Evolutionary conservation across 2,888 invertebrate genomes (phyloP).

Genomic region (Cosmopolites sordidus): DNA sequence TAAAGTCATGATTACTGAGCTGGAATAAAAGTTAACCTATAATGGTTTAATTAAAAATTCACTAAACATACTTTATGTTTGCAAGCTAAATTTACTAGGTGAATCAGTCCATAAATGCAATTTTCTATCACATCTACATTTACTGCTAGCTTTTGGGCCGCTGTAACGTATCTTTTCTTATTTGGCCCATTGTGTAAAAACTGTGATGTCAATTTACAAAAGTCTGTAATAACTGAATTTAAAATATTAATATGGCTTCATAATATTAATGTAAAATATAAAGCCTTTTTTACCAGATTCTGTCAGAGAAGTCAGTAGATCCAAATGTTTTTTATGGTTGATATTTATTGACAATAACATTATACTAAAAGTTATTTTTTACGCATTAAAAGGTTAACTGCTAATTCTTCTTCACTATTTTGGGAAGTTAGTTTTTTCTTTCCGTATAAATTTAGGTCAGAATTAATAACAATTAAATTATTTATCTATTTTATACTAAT

Average conservation of each 20-base stretch:
- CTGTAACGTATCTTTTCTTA: constrained; percentile 57
- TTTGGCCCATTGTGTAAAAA: constrained; percentile 65
- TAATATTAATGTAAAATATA: constrained; percentile 10
- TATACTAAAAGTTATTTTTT: no score
- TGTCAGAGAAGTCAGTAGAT: constrained; percentile 52
- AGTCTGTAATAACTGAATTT: constrained; percentile 67
- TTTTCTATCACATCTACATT: constrained; percentile 55
- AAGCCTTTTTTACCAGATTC: constrained; percentile 48
- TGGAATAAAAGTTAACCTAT: constrained; percentile 34
- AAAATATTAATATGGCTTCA: no score
- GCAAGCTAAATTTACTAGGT: constrained; percentile 66
- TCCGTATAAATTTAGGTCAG: no score
- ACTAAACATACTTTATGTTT: constrained; percentile 59
- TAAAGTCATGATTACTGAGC: constrained; percentile 51
- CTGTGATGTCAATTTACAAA: constrained; percentile 65
- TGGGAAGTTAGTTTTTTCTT: no score
- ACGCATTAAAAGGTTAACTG: no score
- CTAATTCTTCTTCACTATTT: no score
- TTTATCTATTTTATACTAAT: no score
- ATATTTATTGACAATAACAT: constrained; percentile 52
- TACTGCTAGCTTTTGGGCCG: constrained; percentile 61
- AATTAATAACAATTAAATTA: no score
- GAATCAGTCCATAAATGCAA: constrained; percentile 68
- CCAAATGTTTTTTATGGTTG: constrained; percentile 57
- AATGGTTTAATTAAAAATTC: not conserved